Conservation (phyloP, 1,140 invertebrate species). For the Drosophila obscura region DNA sequence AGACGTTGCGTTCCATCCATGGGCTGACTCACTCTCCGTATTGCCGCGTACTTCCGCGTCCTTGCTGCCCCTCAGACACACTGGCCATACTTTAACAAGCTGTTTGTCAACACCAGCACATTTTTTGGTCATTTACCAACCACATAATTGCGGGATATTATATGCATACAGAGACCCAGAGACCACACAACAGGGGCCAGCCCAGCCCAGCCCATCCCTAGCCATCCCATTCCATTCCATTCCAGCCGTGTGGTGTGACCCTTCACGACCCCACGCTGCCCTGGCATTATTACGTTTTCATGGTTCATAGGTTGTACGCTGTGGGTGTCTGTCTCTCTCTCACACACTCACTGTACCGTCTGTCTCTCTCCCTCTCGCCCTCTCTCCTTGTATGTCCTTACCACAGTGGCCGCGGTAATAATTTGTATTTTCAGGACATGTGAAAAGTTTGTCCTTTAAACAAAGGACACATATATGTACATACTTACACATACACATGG, state of each 20-base stretch:
- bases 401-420: constrained; percentile 44
- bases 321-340: constrained; percentile 25
- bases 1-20: background rate
- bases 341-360: background rate
- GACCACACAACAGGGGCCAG: constrained; percentile 1
- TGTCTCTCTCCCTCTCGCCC: constrained; percentile 12
- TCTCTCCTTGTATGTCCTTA: constrained; percentile 24
- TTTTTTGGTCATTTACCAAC: constrained; percentile 81
- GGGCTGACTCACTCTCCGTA: constrained; percentile 32
- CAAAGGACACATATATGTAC: constrained; percentile 32
- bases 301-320: constrained; percentile 75
- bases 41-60: background rate
- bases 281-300: constrained; percentile 75
- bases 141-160: constrained; percentile 81
- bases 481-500: background rate
- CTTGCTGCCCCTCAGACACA: too few relatives aligned
- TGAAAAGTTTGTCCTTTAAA: constrained; percentile 76
- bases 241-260: too few relatives aligned
- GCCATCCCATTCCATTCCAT: background rate
- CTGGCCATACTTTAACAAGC: constrained; percentile 55
- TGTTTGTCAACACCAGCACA: constrained; percentile 82
- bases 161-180: constrained; percentile 56
- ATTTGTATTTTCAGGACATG: constrained; percentile 63
- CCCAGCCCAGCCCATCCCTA: too few relatives aligned
- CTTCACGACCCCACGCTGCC: constrained; percentile 6